Evolutionary conservation across 2,888 invertebrate species (phyloP), one percentile per base, ranked within the genome.

Genomic region (Thecophora atra): DNA sequence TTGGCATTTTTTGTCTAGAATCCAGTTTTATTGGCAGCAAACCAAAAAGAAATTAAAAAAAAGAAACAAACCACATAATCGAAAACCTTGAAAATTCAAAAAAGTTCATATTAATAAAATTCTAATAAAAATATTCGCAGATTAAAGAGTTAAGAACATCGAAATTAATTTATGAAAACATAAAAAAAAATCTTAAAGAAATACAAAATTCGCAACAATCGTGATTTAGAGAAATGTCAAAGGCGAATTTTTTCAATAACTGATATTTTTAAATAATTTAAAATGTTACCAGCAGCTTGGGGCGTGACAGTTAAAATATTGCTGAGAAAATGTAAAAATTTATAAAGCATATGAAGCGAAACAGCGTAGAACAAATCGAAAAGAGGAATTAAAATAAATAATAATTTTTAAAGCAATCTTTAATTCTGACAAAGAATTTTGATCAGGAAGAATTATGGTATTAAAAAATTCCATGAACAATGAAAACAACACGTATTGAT

Each of bases 81-180:
- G 15, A 52, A 63, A 62, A 70, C 70, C 37, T 63, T 21, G 17
- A 28, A 52, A 51, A 2, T 24, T 21, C 13, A 3, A 51, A 24
- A 26, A 68, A 19, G 52, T 15, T 56, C 24, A 68, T n/a, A 68
- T 56, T 37, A 26, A 54, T 30, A 66, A 15, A 52, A 26, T 26
- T 8, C 65, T 47, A 47, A 47, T 7, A 5, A 19, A 63, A 30
- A 13, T 19, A 63, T 28, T 63, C 54, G n/a, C n/a, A 44, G 21
- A 44, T 52, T 52, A 52, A 51, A 19, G 24, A 37, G 37, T 37
- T 37, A 37, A 37, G 11, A 37, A 37, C 37, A 37, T 1, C 37
- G 11, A 37, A 37, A 37, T 11, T 37, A 37, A 15, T 21, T 54
- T 52, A 11, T 54, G 19, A 54, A 54, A 21, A 19, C n/a, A 54